Evolutionary conservation across 1,140 invertebrate species (phyloP), one percentile per base, ranked within the genome.

Genomic region (Caenorhabditis latens): DNA sequence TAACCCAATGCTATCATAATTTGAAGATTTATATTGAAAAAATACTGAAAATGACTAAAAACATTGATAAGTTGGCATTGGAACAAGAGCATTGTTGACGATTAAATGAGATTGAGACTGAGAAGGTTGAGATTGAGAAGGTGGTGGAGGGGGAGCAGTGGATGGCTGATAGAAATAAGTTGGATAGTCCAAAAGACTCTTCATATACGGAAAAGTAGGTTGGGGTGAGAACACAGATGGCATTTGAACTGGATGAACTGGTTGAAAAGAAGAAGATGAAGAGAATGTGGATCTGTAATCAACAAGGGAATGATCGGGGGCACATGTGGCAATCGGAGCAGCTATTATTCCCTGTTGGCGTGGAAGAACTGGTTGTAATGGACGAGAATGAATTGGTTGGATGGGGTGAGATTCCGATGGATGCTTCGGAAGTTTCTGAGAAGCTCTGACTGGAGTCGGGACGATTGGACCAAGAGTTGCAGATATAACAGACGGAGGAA

Each of bases 111-210:
- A 79, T 24, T 48, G 46, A 21, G 71, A 79, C 24, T 48, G 46
- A 21, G 43, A 9, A 13, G 24, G 11, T 63, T 24, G 61, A 43
- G 71, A 14, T 13, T n/a, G 71, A 43, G 71, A 11, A 21, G 67
- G 67, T n/a, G 42, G 42, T 16, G 67, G 67, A 8, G n/a, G 13
- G 1, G 67, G n/a, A 8, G 46, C 71, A 48, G 71, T 79, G 16
- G 71, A 32, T 79, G 71, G 71, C 53, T 79, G 71, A 79, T 79
- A 79, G 71, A 79, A 79, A n/a, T 79, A 50, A 0, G 71, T 79
- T 79, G 71, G 71, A 79, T 79, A 79, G 21, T 79, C 71, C 19
- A 79, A 14, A 50, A 79, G 71, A 53, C 46, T 79, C 21, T 50
- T 79, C 46, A 79, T 50, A 32, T 79, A 79, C 1, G 71, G 71